A percentile compares a stretch with the other conserved stretches of the same genome.
Conservation (phyloP, 2,797 vertebrate species). For the Myiotriccus ornatus region DNA sequence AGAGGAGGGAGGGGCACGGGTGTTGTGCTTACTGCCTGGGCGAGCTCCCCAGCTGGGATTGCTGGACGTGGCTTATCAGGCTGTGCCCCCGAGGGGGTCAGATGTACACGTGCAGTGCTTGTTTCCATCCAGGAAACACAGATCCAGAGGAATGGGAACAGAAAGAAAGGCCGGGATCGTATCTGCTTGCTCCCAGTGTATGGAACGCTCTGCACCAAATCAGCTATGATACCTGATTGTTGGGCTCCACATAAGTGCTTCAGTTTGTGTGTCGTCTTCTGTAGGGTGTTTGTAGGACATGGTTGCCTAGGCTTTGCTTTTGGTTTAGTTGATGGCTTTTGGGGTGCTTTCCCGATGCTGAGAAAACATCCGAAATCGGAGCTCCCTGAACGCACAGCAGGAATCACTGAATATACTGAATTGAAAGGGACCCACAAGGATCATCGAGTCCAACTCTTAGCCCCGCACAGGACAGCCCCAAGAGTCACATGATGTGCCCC, state of each 20-base stretch:
- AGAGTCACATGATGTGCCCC: not conserved
- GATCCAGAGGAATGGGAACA: not conserved
- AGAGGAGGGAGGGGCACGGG: rapidly evolving
- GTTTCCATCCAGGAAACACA: not conserved
- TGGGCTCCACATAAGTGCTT: not conserved
- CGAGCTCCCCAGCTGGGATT: not conserved
- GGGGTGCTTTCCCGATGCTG: not conserved
- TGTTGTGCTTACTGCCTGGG: rapidly evolving
- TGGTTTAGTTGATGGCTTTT: not conserved
- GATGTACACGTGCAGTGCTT: rapidly evolving
- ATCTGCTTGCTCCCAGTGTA: not conserved
- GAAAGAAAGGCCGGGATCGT: rapidly evolving
- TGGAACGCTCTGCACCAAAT: not conserved
- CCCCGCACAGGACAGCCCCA: not conserved
- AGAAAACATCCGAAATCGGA: not conserved
- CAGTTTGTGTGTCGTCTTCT: not conserved
- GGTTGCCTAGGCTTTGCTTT: not conserved
- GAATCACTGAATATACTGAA: not conserved
- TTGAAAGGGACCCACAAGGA: not conserved
- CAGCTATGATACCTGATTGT: rapidly evolving
- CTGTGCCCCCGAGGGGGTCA: not conserved
- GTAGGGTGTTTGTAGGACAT: not conserved
- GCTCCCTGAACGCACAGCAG: not conserved
- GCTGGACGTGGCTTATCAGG: not conserved
- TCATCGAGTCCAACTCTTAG: not conserved